A percentile compares a stretch with the other conserved stretches of the same genome.
Evolutionary conservation across 2,797 vertebrate species (phyloP).

Genomic region (Salmo trutta): DNA sequence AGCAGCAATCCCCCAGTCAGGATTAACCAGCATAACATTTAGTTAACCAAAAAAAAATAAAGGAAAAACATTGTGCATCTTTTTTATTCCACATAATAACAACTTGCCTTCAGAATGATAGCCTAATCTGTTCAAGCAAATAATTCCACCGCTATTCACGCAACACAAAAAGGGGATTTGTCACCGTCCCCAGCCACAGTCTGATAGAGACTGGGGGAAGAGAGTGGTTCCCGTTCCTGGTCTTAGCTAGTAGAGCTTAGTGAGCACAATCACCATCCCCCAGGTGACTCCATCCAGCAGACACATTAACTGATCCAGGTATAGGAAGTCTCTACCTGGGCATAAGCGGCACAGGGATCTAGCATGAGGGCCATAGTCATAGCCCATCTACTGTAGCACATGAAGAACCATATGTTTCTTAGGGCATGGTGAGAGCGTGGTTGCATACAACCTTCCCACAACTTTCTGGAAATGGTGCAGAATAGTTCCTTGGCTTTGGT

Average conservation of each 20-base stretch:
- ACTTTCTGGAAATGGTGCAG: too few relatives aligned
- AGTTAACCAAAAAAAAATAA: too few relatives aligned
- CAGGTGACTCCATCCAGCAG: conserved; percentile 5
- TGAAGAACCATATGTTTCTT: too few relatives aligned
- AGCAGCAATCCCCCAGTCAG: conserved; percentile 31
- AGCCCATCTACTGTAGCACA: conserved; percentile 29
- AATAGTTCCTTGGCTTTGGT: too few relatives aligned
- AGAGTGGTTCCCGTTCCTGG: conserved; percentile 55
- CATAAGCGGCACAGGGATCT: conserved; percentile 21
- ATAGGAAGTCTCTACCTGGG: conserved; percentile 26
- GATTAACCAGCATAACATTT: background rate
- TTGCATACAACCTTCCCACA: too few relatives aligned
- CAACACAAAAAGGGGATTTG: conserved; percentile 68
- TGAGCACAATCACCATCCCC: background rate
- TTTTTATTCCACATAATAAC: conserved; percentile 55
- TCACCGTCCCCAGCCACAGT: conserved; percentile 54
- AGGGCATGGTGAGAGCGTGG: too few relatives aligned
- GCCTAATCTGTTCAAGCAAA: conserved; percentile 74
- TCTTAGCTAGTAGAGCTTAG: conserved; percentile 50
- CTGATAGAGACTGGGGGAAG: conserved; percentile 44
- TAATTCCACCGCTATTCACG: conserved; percentile 68
- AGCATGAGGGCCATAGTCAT: conserved; percentile 50
- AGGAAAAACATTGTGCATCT: too few relatives aligned
- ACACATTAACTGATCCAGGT: background rate
- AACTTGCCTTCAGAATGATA: conserved; percentile 62